A percentile compares a stretch with the other conserved stretches of the same genome.
phyloP scores from a whole-genome alignment of 2,113 vertebrate genomes.

The Malurus cyaneus region DNA sequence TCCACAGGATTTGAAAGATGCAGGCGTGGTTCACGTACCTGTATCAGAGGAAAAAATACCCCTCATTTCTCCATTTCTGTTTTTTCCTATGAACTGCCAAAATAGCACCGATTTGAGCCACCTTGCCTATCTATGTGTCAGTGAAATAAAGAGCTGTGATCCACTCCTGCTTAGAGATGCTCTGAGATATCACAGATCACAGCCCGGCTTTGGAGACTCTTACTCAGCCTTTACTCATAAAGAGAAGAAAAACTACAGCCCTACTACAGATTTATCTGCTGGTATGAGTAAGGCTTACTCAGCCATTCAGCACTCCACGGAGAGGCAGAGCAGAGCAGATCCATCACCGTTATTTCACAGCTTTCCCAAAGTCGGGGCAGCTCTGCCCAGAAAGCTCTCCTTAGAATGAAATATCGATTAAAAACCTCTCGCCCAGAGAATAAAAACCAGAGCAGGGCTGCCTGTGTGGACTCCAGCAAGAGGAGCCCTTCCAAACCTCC shows the following conservation, averaged over 20 bases:
- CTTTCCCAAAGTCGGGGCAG: background rate
- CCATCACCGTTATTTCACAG: background rate
- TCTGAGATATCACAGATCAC: background rate
- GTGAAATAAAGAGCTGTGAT: background rate
- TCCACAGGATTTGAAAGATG: background rate
- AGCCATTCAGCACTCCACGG: background rate
- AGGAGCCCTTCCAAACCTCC: constrained; percentile 32
- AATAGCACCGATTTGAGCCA: background rate
- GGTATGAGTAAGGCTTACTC: constrained; percentile 48
- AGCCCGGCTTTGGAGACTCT: background rate
- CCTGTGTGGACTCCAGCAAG: background rate
- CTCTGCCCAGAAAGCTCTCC: background rate
- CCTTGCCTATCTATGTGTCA: background rate
- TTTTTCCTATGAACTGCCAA: background rate
- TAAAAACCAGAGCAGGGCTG: background rate
- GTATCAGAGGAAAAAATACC: background rate
- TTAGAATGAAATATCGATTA: background rate
- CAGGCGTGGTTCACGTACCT: background rate
- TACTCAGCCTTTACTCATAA: constrained; percentile 50
- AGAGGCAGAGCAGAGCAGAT: background rate
- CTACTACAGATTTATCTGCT: background rate
- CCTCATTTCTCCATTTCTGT: background rate
- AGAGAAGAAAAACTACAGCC: background rate
- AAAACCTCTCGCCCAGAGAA: background rate
- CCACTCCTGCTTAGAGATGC: background rate